Conservation (phyloP, 2,113 vertebrate genomes). For the Notarius quadriscutis region DNA sequence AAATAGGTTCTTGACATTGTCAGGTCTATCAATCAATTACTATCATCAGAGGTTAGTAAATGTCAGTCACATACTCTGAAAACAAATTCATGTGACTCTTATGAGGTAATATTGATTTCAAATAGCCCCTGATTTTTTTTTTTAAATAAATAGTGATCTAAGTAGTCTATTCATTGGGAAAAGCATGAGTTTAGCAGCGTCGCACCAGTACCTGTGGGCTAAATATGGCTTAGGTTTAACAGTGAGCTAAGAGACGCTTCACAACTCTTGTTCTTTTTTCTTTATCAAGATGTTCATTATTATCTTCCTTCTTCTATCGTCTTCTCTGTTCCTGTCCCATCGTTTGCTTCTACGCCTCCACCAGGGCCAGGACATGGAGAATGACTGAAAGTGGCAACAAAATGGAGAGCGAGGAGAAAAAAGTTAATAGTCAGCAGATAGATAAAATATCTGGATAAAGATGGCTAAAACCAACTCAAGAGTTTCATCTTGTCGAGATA, state of each 20-base stretch:
- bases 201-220: constrained; percentile 12
- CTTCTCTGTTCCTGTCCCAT: constrained; percentile 65
- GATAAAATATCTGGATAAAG: not conserved
- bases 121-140: not conserved
- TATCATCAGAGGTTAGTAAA: constrained; percentile 28
- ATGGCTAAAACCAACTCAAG: not conserved
- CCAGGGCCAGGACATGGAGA: constrained; percentile 51
- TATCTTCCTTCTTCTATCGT: constrained; percentile 54
- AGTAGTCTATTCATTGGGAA: not conserved
- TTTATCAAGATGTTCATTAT: constrained; percentile 14
- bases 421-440: not conserved
- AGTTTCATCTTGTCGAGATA: not conserved
- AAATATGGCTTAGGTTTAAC: constrained; percentile 38
- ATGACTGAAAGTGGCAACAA: constrained; percentile 47
- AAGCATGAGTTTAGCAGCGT: constrained; percentile 16
- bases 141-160: constrained; percentile 7
- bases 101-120: not conserved
- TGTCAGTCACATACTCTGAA: not conserved
- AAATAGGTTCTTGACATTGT: constrained; percentile 5
- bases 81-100: constrained; percentile 3
- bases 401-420: not conserved
- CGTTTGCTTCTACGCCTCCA: constrained; percentile 57
- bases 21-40: not conserved
- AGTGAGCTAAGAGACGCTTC: constrained; percentile 25
- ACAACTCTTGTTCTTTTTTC: not conserved